phyloP scores from a whole-genome alignment of 2,888 invertebrate species.

The Leucophora obtusa region DNA sequence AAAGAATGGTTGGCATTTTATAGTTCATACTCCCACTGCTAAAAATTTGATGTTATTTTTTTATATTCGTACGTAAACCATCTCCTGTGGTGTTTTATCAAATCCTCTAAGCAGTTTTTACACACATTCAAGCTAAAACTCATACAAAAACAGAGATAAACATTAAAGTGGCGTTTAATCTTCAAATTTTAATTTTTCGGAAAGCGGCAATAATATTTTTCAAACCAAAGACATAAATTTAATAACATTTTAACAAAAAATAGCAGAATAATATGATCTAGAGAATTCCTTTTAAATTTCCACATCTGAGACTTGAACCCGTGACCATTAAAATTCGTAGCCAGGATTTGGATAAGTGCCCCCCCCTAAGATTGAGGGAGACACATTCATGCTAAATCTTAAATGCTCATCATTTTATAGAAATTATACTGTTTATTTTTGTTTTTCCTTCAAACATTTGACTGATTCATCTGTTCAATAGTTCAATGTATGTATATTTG shows the following conservation, averaged over 20 bases:
- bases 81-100: conserved; percentile 66
- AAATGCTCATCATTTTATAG: conserved; percentile 58
- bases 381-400: conserved; percentile 48
- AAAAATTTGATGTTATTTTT: conserved; percentile 28
- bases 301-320: not conserved
- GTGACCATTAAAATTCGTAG: too few species aligned
- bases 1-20: conserved; percentile 41
- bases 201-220: too few species aligned
- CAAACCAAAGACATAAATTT: too few species aligned
- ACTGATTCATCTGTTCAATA: conserved; percentile 1
- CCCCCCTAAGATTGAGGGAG: too few species aligned
- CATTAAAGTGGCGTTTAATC: too few species aligned
- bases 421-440: conserved; percentile 37
- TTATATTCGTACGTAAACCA: conserved; percentile 55
- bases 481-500: not conserved
- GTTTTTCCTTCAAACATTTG: conserved; percentile 7
- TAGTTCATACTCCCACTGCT: conserved; percentile 40
- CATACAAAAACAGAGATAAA: conserved; percentile 63
- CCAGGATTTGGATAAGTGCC: too few species aligned
- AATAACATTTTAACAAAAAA: too few species aligned
- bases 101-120: conserved; percentile 55
- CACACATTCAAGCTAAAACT: conserved; percentile 64
- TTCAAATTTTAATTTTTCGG: too few species aligned
- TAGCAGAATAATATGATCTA: too few species aligned
- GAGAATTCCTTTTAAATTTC: too few species aligned